phyloP scores from a whole-genome alignment of 2,888 invertebrate genomes.

The Diloba caeruleocephala region DNA sequence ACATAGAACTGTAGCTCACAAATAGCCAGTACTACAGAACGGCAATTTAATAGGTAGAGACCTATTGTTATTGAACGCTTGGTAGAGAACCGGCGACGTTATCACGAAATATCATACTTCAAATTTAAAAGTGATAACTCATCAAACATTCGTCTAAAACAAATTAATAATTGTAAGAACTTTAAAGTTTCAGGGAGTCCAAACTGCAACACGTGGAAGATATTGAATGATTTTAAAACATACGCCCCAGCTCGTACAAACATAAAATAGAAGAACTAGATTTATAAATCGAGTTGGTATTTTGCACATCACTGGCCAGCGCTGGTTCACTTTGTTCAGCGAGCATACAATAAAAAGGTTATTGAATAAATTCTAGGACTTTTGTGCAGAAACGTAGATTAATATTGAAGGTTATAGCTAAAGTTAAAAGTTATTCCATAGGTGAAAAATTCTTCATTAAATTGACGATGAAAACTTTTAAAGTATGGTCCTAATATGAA shows the following conservation, averaged over 20 bases:
- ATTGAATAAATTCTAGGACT: slow-evolving; percentile 31
- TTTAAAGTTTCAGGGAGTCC: slow-evolving; percentile 19
- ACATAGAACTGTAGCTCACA: too few relatives aligned
- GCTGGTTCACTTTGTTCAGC: slow-evolving; percentile 41
- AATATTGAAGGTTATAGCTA: slow-evolving; percentile 17
- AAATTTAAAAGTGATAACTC: too few relatives aligned
- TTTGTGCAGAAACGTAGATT: slow-evolving; percentile 27
- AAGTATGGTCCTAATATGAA: too few relatives aligned
- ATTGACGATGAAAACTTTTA: background rate
- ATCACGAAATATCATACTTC: too few relatives aligned
- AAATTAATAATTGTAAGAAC: slow-evolving; percentile 23
- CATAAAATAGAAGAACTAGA: slow-evolving; percentile 46
- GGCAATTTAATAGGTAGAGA: too few relatives aligned
- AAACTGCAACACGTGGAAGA: slow-evolving; percentile 31
- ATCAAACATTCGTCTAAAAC: too few relatives aligned
- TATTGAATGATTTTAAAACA: slow-evolving; percentile 50
- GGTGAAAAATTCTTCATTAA: background rate
- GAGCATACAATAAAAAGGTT: slow-evolving; percentile 35
- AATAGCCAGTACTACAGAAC: too few relatives aligned
- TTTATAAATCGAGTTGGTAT: slow-evolving; percentile 45
- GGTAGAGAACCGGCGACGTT: too few relatives aligned
- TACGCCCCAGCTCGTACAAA: slow-evolving; percentile 25
- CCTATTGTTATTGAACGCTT: too few relatives aligned
- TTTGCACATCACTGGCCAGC: slow-evolving; percentile 34
- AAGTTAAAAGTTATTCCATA: slow-evolving; percentile 11